These are phyloP conservation scores for Eutrigla gurnardus DNA, from an alignment of 2,797 vertebrate species.

Conservation along the genomic window DNA sequence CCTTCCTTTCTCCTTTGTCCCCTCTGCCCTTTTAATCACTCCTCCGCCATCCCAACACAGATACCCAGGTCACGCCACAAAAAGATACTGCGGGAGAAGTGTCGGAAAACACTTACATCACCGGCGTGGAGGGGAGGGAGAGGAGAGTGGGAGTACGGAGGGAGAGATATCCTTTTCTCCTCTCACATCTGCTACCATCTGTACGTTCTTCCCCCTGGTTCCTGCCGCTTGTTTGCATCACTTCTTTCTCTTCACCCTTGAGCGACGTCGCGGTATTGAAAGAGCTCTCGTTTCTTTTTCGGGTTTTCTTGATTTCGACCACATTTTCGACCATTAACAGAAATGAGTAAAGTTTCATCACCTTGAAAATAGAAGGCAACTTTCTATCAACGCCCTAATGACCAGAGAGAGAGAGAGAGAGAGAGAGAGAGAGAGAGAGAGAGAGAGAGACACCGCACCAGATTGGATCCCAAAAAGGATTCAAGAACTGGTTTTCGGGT, in stretches of 20 bases:
- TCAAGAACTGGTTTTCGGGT: background rate
- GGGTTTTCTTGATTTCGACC: conserved; percentile 6
- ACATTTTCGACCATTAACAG: conserved; percentile 6
- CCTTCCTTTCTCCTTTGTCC: conserved; percentile 50
- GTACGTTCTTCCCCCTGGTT: conserved; percentile 6
- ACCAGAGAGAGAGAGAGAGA: background rate
- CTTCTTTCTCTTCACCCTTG: conserved; percentile 3
- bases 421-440: no score
- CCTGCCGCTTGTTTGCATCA: conserved; percentile 8
- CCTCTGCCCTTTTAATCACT: conserved; percentile 42
- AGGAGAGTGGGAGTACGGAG: background rate
- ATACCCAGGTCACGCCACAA: conserved; percentile 38
- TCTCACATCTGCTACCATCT: conserved; percentile 31
- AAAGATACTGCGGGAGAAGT: conserved; percentile 44
- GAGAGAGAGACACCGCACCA: background rate
- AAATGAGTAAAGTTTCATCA: conserved; percentile 13
- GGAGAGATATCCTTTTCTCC: conserved; percentile 4
- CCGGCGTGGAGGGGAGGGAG: background rate
- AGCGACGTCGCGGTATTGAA: conserved; percentile 15
- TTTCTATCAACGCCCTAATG: background rate
- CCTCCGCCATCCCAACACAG: conserved; percentile 40
- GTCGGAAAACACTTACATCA: conserved; percentile 57
- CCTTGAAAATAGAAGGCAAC: conserved; percentile 17
- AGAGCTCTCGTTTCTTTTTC: background rate
- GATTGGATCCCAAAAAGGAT: background rate